These are phyloP conservation scores for Alethe castanea DNA, from an alignment of 2,113 vertebrate species.

Conservation along the genomic window DNA sequence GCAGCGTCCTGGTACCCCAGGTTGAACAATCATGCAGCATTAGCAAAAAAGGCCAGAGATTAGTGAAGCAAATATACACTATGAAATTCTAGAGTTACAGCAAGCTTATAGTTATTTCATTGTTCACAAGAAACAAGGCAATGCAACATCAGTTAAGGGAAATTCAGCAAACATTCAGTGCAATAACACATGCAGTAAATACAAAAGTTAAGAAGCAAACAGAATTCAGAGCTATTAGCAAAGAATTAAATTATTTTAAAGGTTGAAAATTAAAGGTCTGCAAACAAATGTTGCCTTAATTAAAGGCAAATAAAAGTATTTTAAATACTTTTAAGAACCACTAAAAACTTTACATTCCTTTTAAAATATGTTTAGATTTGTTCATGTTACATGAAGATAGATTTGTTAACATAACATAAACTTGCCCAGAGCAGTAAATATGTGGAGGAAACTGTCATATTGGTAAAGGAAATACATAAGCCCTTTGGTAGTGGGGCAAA, in stretches of 20 bases:
- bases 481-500: slow-evolving; percentile 74
- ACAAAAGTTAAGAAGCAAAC: slow-evolving; percentile 60
- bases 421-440: slow-evolving; percentile 83
- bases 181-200: slow-evolving; percentile 62
- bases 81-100: slow-evolving; percentile 67
- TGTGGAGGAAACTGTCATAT: slow-evolving; percentile 88
- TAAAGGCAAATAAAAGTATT: slow-evolving; percentile 25
- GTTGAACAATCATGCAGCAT: slow-evolving; percentile 93
- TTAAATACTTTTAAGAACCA: not conserved
- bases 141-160: slow-evolving; percentile 59
- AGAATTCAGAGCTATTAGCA: slow-evolving; percentile 45
- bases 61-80: slow-evolving; percentile 80
- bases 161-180: slow-evolving; percentile 37
- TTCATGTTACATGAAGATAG: slow-evolving; percentile 30
- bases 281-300: slow-evolving; percentile 7
- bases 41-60: slow-evolving; percentile 88
- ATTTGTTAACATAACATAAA: slow-evolving; percentile 57
- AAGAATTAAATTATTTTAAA: slow-evolving; percentile 35
- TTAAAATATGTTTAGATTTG: slow-evolving; percentile 35
- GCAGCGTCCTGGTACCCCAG: slow-evolving; percentile 94
- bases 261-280: slow-evolving; percentile 19
- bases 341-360: slow-evolving; percentile 22
- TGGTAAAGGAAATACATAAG: slow-evolving; percentile 89
- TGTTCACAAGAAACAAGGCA: slow-evolving; percentile 56
- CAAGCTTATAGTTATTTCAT: slow-evolving; percentile 55